Conservation (phyloP, 2,888 invertebrate species). For the Phortica magna region DNA sequence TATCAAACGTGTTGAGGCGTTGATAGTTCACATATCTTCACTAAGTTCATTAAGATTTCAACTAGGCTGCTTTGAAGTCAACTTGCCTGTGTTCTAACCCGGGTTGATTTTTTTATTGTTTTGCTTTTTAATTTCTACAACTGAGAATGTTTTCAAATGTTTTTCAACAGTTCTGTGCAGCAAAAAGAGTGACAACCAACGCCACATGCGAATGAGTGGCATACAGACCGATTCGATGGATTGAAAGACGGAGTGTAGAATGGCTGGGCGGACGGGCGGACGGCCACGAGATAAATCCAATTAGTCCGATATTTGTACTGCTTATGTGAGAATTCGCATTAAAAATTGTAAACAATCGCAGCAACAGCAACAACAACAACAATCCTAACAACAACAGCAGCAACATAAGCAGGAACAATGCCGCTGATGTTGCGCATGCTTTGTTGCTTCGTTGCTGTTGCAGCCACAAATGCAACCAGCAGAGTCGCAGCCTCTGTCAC, state of each 20-base stretch:
- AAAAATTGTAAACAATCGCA: slow-evolving; percentile 72
- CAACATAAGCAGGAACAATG: slow-evolving; percentile 40
- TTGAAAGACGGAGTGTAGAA: neutral
- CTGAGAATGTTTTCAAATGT: slow-evolving; percentile 26
- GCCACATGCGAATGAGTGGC: slow-evolving; percentile 49
- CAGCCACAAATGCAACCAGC: neutral
- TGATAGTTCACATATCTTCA: no score
- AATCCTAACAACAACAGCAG: slow-evolving; percentile 46
- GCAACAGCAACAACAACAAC: slow-evolving; percentile 64
- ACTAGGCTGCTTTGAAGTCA: neutral
- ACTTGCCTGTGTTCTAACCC: neutral
- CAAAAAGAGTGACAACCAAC: slow-evolving; percentile 69
- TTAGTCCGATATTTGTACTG: slow-evolving; percentile 78
- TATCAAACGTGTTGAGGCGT: slow-evolving; percentile 37
- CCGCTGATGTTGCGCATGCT: slow-evolving; percentile 37
- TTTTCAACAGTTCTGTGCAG: slow-evolving; percentile 63
- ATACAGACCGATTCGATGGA: neutral
- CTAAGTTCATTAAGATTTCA: no score
- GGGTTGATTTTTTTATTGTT: neutral
- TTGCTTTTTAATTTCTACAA: neutral
- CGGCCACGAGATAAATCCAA: slow-evolving; percentile 76
- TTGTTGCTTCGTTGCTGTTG: slow-evolving; percentile 52
- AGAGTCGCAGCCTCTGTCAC: slow-evolving; percentile 39
- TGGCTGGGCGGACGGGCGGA: slow-evolving; percentile 4
- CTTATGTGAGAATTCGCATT: slow-evolving; percentile 76